phyloP scores from a whole-genome alignment of 1,140 invertebrate genomes.

The Pseudobourletiella spinata region DNA sequence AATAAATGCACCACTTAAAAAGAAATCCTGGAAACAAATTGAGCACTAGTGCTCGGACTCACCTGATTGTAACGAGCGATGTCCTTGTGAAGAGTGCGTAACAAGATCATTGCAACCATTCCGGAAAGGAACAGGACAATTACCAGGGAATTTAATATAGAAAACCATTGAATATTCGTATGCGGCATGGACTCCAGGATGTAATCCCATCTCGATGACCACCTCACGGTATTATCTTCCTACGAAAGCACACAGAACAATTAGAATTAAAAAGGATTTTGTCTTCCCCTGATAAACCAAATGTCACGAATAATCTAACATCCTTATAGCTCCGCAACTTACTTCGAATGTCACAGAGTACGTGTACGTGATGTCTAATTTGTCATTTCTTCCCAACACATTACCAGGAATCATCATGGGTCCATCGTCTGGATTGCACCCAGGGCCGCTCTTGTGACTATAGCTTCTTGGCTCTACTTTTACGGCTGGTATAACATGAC shows the following conservation, averaged over 20 bases:
- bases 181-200: conserved; percentile 97
- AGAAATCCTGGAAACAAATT: too few species aligned
- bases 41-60: too few species aligned
- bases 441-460: conserved; percentile 48
- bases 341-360: conserved; percentile 76
- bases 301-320: too few species aligned
- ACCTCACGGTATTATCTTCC: conserved; percentile 43
- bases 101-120: conserved; percentile 99
- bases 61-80: conserved; percentile 96
- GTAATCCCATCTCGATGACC: conserved; percentile 99
- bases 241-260: conserved; percentile 21
- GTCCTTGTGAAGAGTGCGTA: conserved; percentile 95
- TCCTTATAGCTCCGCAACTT: too few species aligned
- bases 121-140: conserved; percentile 86
- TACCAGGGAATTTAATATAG: conserved; percentile 80
- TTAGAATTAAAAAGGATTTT: too few species aligned
- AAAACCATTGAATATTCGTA: conserved; percentile 99
- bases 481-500: too few species aligned
- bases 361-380: conserved; percentile 67
- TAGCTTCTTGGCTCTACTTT: conserved; percentile 72
- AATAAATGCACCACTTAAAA: too few species aligned
- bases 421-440: conserved; percentile 46
- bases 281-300: too few species aligned
- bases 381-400: conserved; percentile 42
- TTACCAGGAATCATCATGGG: conserved; percentile 60